phyloP scores from a whole-genome alignment of 2,113 vertebrate species.

The Mugil cephalus region DNA sequence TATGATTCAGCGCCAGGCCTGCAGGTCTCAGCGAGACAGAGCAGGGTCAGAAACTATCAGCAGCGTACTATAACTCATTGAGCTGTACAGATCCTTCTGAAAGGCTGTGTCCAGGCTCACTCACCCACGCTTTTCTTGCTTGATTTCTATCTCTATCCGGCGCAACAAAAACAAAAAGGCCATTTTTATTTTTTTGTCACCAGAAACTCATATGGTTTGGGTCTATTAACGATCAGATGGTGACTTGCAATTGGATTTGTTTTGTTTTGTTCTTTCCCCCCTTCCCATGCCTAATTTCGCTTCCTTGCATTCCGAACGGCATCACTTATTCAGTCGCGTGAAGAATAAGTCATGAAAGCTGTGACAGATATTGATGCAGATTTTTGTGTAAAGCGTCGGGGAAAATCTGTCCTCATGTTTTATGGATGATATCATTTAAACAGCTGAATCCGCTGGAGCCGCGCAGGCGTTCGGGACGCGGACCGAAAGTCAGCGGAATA shows the following conservation, averaged over 20 bases:
- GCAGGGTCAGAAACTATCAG: conserved; percentile 29
- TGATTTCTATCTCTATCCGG: conserved; percentile 18
- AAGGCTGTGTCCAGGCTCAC: conserved; percentile 15
- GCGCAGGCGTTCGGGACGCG: too few species aligned
- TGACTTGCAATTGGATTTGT: too few species aligned
- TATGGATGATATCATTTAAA: conserved; percentile 15
- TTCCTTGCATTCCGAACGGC: neutral
- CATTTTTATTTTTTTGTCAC: neutral
- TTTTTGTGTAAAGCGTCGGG: conserved; percentile 8
- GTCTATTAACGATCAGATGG: too few species aligned
- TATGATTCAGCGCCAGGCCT: conserved; percentile 46
- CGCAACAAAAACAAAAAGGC: conserved; percentile 1
- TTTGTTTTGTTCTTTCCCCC: too few species aligned
- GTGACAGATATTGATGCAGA: neutral
- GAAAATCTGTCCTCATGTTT: conserved; percentile 7
- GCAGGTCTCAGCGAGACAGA: conserved; percentile 39
- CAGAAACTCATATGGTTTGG: too few species aligned
- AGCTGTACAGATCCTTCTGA: conserved; percentile 25
- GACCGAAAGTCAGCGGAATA: neutral
- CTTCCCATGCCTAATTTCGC: neutral
- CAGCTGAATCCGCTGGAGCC: neutral
- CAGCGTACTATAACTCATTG: conserved; percentile 23
- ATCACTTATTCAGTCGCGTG: too few species aligned
- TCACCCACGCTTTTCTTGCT: neutral
- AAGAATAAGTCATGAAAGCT: neutral